Percentiles rank a stretch among this genome's conserved stretches.
Evolutionary conservation across 2,797 vertebrate species (phyloP).

Genomic region (Erithacus rubecula): DNA sequence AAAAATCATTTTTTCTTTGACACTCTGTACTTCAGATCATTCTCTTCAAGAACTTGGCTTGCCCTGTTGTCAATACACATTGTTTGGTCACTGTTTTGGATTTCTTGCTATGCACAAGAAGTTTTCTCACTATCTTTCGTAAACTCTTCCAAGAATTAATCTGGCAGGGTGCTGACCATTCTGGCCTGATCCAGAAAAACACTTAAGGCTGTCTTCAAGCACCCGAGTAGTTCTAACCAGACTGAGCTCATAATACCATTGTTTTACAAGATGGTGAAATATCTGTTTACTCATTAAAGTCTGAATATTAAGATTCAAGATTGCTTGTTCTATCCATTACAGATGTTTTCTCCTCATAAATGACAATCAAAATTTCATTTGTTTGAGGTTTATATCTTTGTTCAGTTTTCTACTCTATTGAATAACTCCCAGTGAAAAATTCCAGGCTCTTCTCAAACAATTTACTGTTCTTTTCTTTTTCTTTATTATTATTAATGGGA

Average conservation of each 20-base stretch:
- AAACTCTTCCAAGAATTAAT: slow-evolving; percentile 54
- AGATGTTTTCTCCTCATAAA: slow-evolving; percentile 69
- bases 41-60: slow-evolving; percentile 44
- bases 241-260: slow-evolving; percentile 60
- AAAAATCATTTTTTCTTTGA: background rate
- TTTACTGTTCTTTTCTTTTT: slow-evolving; percentile 55
- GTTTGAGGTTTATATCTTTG: slow-evolving; percentile 63
- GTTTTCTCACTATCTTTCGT: slow-evolving; percentile 11
- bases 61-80: background rate
- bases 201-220: slow-evolving; percentile 55
- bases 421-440: slow-evolving; percentile 44
- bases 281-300: slow-evolving; percentile 70
- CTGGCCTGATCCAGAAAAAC: slow-evolving; percentile 65
- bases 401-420: slow-evolving; percentile 36
- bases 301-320: slow-evolving; percentile 66
- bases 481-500: slow-evolving; percentile 61
- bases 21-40: background rate
- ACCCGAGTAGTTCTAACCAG: slow-evolving; percentile 61
- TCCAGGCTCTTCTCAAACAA: slow-evolving; percentile 51
- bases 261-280: slow-evolving; percentile 71
- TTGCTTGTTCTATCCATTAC: slow-evolving; percentile 61
- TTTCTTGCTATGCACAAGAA: slow-evolving; percentile 47
- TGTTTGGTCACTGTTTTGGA: slow-evolving; percentile 42
- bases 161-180: slow-evolving; percentile 50
- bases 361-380: slow-evolving; percentile 66